Evolutionary conservation across 2,797 vertebrate species (phyloP).

Genomic region (Anniella stebbinsi): DNA sequence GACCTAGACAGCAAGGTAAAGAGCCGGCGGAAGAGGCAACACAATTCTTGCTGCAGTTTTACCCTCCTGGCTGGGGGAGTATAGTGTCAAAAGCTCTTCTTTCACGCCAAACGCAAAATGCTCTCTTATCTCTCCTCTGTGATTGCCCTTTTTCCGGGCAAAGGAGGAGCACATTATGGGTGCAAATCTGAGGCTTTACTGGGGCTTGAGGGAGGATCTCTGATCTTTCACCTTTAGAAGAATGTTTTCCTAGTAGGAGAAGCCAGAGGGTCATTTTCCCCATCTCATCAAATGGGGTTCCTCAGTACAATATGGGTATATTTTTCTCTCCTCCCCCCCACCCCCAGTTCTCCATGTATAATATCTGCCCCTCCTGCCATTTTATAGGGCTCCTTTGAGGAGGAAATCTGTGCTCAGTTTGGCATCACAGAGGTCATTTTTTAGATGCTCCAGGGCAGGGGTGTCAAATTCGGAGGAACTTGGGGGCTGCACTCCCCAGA

Average conservation of each 20-base stretch:
- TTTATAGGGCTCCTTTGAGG: background rate
- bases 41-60: fast-evolving
- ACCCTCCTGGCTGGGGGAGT: background rate
- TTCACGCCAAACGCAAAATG: background rate
- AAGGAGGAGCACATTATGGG: background rate
- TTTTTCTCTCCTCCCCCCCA: background rate
- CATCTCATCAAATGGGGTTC: background rate
- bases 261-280: background rate
- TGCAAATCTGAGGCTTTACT: background rate
- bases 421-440: background rate
- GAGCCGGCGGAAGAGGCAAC: fast-evolving
- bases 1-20: conserved; percentile 93
- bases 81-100: background rate
- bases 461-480: no score
- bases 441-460: background rate
- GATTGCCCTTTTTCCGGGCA: background rate
- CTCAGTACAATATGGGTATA: background rate
- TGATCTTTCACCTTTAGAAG: background rate
- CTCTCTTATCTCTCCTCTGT: background rate
- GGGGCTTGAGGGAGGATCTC: no score
- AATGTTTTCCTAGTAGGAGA: background rate
- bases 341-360: background rate
- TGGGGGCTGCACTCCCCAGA: no score
- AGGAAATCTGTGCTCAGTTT: background rate
- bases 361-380: background rate